Evolutionary conservation across 2,797 vertebrate genomes (phyloP), one percentile per base, ranked within the genome.

Genomic region (Pristis pectinata): DNA sequence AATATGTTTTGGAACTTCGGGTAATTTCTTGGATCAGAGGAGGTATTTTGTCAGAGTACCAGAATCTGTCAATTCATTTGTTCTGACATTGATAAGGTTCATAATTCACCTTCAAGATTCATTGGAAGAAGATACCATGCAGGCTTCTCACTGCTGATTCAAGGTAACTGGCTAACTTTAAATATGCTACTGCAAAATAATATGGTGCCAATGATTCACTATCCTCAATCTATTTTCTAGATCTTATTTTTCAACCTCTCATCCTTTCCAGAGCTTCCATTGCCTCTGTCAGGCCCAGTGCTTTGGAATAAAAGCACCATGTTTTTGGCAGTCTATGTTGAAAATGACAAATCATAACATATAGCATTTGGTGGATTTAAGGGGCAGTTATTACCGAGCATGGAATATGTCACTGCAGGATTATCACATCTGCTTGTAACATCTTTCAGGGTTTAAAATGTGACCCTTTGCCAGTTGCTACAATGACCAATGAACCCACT

Each of bases 271-370:
- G 56, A 59, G 27, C 22, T 80, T 80, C 3, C 80, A 80, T 17
- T 44, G 41, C 24, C 59, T 41, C n/a, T 67, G 19, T 67, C n/a
- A 67, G n/a, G 2, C 17, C 61, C n/a, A 37, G 61, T 19, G 41
- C 17, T 91, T 41, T 41, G 61, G 17, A 64, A 8, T 19, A 67
- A 67, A 41, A 3, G 37, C n/a, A 91, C 34, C 2, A 30, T 44
- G 15, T 24, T 87, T 24, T 53, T n/a, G 7, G 27, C 70, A 74
- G 94, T 53, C 70, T 74, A 34, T 34, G 44, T 27, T 56, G 24
- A 67, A 91, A 91, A 56, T 94, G 70, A 53, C 41, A 56, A 76
- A 76, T 94, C 92, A 94, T 49, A 72, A 34, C 15, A 76, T 67
- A 0, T 8, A 22, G 15, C 92, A 76, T 30, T 49, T 94, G 44